Evolutionary conservation across 2,888 invertebrate genomes (phyloP), one percentile per base, ranked within the genome.

Genomic region (Parnassius apollo): DNA sequence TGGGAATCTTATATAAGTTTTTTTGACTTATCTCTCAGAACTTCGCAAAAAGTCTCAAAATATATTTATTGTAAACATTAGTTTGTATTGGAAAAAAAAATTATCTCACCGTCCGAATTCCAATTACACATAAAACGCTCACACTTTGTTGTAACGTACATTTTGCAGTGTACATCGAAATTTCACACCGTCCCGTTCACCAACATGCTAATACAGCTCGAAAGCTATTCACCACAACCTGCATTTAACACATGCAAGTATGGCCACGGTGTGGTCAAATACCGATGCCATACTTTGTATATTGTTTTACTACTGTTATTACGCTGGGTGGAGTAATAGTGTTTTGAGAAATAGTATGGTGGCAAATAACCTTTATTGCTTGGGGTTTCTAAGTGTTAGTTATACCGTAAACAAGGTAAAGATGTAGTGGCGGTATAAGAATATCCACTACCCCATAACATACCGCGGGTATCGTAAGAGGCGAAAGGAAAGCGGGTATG

Each of bases 161-260:
- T 59, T 66, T 66, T 61, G 67, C 65, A 44, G 48, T 61, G 65
- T 58, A 12, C 52, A 56, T 63, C 62, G 58, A 68, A 66, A 62
- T 69, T 65, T 66, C 67, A 62, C 71, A 69, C 66, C 65, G 53
- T 12, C 58, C 63, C 58, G 63, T 48, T 64, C 65, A 51, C 4
- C 52, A 35, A 54, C 54, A 42, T 61, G 57, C 44, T 62, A 58
- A 58, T 44, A 35, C 10, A 3, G 18, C 46, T 18, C 46, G 42
- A 25, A 56, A 13, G 50, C 42, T 18, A 35, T 49, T 54, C 22
- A 18, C 22, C 48, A 35, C 51, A 35, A 11, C 22, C 22, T 18
- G 52, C 18, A 52, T 55, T 60, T 60, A 52, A 35, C 53, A n/a
- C 52, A 8, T 59, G 22, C 35, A n/a, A 46, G 35, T 35, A 25